A percentile compares a stretch with the other conserved stretches of the same genome.
Evolutionary conservation across 2,113 vertebrate species (phyloP).

Genomic region (Centrocercus urophasianus): DNA sequence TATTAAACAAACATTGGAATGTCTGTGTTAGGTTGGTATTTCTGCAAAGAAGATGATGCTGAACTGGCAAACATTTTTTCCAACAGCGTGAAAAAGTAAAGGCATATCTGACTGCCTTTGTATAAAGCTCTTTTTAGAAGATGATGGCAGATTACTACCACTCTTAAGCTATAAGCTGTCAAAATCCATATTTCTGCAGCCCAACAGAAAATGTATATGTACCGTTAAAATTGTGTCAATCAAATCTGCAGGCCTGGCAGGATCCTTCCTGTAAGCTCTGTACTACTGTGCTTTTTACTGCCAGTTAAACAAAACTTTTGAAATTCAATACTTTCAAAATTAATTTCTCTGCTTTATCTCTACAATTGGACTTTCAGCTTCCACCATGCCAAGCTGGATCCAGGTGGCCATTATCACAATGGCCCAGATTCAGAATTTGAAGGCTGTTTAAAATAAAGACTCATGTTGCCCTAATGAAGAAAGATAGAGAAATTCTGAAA

Average conservation of each 20-base stretch:
- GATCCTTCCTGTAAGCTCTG: not conserved
- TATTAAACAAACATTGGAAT: not conserved
- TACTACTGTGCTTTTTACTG: not conserved
- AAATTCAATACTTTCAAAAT: not conserved
- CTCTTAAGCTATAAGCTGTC: not conserved
- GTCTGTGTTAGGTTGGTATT: not conserved
- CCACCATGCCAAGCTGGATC: not conserved
- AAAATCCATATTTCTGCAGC: not conserved
- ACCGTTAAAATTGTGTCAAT: conserved; percentile 28
- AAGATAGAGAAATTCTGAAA: not conserved
- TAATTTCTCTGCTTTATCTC: not conserved
- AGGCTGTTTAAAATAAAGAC: not conserved
- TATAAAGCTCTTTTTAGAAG: conserved; percentile 22
- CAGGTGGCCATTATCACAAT: not conserved
- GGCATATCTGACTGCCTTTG: not conserved
- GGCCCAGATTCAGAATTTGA: not conserved
- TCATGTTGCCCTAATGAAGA: not conserved
- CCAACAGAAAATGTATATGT: conserved; percentile 22
- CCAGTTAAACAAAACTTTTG: not conserved
- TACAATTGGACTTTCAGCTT: not conserved
- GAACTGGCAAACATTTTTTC: not conserved
- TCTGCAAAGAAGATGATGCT: not conserved
- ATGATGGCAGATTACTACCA: conserved; percentile 12
- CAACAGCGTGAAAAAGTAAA: not conserved
- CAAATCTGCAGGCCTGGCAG: conserved; percentile 36